A percentile compares a stretch with the other conserved stretches of the same genome.
phyloP scores from a whole-genome alignment of 2,113 vertebrate genomes.

The Phrynosoma blainvillii region DNA sequence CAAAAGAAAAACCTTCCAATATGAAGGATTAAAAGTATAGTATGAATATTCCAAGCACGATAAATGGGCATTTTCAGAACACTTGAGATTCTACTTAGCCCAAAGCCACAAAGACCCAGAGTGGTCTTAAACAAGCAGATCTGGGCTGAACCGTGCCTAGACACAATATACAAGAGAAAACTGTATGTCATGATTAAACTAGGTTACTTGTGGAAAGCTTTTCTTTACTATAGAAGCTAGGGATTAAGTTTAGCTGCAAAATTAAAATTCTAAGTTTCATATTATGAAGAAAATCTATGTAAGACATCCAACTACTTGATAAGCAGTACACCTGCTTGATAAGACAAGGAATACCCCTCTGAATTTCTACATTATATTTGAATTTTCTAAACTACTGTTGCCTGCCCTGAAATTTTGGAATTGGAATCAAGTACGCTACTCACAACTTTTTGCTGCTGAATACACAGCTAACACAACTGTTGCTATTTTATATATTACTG shows the following conservation, averaged over 20 bases:
- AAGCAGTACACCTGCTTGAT: too few relatives aligned
- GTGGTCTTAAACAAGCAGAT: neutral
- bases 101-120: neutral
- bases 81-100: neutral
- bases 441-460: neutral
- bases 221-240: neutral
- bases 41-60: neutral
- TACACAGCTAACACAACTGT: neutral
- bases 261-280: neutral
- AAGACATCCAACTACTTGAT: neutral
- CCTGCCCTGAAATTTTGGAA: neutral
- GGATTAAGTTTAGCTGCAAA: neutral
- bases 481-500: rapidly evolving
- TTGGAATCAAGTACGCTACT: neutral
- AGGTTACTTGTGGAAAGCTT: neutral
- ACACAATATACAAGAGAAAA: neutral
- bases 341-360: neutral
- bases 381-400: neutral
- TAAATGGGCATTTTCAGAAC: neutral
- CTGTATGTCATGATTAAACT: neutral
- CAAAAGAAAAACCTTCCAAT: neutral
- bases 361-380: neutral
- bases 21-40: neutral
- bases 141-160: neutral
- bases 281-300: neutral